Evolutionary conservation across 2,888 invertebrate species (phyloP), one percentile per base, ranked within the genome.

Genomic region (Pemphredon lugubris): DNA sequence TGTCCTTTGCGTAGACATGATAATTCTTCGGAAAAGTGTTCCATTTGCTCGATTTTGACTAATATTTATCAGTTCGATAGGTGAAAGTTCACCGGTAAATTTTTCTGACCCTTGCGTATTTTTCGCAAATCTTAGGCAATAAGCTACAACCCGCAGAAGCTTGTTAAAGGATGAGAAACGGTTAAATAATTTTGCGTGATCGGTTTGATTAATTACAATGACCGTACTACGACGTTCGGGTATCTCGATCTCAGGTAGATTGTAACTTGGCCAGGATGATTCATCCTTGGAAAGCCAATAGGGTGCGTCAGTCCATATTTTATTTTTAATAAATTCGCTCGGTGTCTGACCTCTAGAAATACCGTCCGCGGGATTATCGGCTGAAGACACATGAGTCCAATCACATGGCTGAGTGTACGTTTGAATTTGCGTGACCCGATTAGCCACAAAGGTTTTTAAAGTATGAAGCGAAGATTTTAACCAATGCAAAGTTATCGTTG

Each of bases 341-440:
- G 50, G 37, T 6, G 9, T n/a, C 13, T 21, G 34, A 3, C 50
- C 50, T 7, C 21, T 20, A 3, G 50, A 37, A 2, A 51, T 34
- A n/a, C 5, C 13, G 9, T 51, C 50, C 0, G 51, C 51, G 1
- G 37, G 51, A 11, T 51, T 51, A 3, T 51, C 21, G 0, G 2
- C 9, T 21, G 13, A 21, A 2, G 37, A 20, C 2, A 51, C n/a
- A 11, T 51, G 51, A 1, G 2, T 1, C 51, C 51, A 51, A 39
- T 11, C 5, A 26, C 11, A 1, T 2, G 2, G 1, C 0, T 9
- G 5, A 14, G 39, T 51, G 2, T 0, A 0, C 1, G 14, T 3
- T 40, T 53, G 40, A 1, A 53, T 26, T 40, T 53, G 11, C 2
- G 2, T 14, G 14, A 40, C 40, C 4, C 53, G 5, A 16, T 51